These are phyloP conservation scores for Drosophila santomea DNA, from an alignment of 1,140 invertebrate species.

Conservation along the genomic window DNA sequence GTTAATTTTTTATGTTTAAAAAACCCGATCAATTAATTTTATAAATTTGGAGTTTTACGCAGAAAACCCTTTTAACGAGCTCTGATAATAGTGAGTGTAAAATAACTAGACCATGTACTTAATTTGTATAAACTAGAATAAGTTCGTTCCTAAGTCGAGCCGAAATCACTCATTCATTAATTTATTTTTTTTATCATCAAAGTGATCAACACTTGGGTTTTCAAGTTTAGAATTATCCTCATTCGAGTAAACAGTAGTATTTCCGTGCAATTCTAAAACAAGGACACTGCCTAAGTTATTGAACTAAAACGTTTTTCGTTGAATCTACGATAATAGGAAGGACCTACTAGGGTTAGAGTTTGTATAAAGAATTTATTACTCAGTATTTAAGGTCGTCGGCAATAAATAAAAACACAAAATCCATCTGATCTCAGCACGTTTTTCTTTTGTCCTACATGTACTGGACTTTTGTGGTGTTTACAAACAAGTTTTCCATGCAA, in stretches of 20 bases:
- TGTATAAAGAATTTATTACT: constrained; percentile 4
- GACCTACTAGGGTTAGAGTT: neutral
- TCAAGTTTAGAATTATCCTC: too few relatives aligned
- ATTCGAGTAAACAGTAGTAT: too few relatives aligned
- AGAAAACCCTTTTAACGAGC: too few relatives aligned
- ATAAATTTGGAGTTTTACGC: too few relatives aligned
- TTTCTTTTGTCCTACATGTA: neutral
- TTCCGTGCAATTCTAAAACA: neutral
- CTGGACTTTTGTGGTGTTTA: too few relatives aligned
- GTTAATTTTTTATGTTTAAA: too few relatives aligned
- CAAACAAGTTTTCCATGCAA: too few relatives aligned
- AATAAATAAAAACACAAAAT: neutral
- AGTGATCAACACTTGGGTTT: neutral
- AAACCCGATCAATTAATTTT: too few relatives aligned
- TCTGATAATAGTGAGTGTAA: neutral
- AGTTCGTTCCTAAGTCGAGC: neutral
- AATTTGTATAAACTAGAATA: constrained; percentile 6
- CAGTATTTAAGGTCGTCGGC: constrained; percentile 1
- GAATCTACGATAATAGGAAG: neutral
- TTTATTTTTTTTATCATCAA: neutral
- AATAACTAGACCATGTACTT: neutral
- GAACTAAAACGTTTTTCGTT: neutral
- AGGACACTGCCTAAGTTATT: constrained; percentile 3
- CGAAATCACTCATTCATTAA: neutral
- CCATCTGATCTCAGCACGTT: neutral